Base-by-base conservation (phyloP, 1,140 invertebrate genomes). In the Lucilia sericata region DNA sequence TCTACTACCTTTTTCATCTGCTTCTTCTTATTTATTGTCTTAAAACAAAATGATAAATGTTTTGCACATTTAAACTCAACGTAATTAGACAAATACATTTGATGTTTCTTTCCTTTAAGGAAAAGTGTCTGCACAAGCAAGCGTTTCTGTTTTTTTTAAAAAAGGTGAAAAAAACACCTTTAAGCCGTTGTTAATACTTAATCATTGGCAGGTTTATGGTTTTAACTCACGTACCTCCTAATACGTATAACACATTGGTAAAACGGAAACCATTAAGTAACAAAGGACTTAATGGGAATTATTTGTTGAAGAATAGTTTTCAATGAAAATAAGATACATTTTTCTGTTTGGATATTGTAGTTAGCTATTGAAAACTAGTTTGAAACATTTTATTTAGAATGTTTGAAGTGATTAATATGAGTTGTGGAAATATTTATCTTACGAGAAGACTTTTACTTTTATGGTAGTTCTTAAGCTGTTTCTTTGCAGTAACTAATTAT, bases 81-180 rank as follows among this genome's bases (percentile, higher is more conserved):
- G 65, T 70, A 70, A 70, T 21, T 70, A 60, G 14, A 25, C 65
- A 70, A 21, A 21, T 19, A 70, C 19, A 70, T 21, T 70, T 70
- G 65, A 70, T 70, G 65, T n/a, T 70, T 19, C 5, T 70, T 70
- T 70, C 65, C 65, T 70, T 70, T 19, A 70, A 70, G 65, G 65
- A 70, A 70, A n/a, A 60, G 55, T 30, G 25, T 30, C 25, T 30
- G 25, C 25, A 0, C 17, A 17, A n/a, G 14, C 42, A 60, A 17
- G 51, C 8, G 51, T 60, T n/a, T 30, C 25, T 60, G 55, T 60
- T 17, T n/a, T 30, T 1, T 30, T 2, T 2, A 30, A 30, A 30
- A 60, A 17, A 60, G 13, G 55, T n/a, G 14, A n/a, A 60, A 60
- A 9, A 60, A 60, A 60, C 55, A 17, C 55, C 14, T 60, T 60